phyloP scores from a whole-genome alignment of 2,113 vertebrate species.

The Hydrolagus affinis region DNA sequence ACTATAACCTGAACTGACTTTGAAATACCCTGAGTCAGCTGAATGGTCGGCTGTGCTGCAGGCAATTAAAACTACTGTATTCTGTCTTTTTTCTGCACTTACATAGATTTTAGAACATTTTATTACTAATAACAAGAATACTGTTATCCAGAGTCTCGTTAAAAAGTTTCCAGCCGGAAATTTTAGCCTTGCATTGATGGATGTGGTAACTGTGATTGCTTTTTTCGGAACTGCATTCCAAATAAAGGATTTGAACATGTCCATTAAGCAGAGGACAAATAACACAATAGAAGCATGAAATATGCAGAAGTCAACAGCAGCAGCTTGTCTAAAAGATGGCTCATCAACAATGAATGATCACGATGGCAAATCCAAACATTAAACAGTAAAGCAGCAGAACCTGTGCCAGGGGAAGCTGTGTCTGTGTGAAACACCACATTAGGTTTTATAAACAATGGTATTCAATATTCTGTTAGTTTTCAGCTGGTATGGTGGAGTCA shows the following conservation, averaged over 20 bases:
- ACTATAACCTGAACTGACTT: not conserved
- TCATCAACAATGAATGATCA: not conserved
- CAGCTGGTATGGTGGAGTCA: not conserved
- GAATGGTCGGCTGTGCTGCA: not conserved
- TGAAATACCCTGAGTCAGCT: constrained; percentile 4
- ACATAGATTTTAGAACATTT: not conserved
- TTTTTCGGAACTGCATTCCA: not conserved
- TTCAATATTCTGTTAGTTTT: not conserved
- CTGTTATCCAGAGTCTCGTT: not conserved
- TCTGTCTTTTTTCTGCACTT: not conserved
- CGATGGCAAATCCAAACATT: not conserved
- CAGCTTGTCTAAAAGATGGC: not conserved
- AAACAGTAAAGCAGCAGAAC: not conserved
- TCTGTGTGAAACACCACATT: too few species aligned
- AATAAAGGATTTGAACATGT: not conserved
- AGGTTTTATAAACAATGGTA: too few species aligned
- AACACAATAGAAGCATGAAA: not conserved
- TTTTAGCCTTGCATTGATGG: not conserved
- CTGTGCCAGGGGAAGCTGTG: too few species aligned
- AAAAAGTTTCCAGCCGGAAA: not conserved
- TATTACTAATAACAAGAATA: not conserved
- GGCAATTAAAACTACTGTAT: constrained; percentile 18
- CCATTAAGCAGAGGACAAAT: not conserved
- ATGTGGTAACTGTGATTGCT: constrained; percentile 1
- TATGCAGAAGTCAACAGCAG: not conserved